Conservation (phyloP, 92 coral and sea anemone genomes). For the Actinostola sp. region DNA sequence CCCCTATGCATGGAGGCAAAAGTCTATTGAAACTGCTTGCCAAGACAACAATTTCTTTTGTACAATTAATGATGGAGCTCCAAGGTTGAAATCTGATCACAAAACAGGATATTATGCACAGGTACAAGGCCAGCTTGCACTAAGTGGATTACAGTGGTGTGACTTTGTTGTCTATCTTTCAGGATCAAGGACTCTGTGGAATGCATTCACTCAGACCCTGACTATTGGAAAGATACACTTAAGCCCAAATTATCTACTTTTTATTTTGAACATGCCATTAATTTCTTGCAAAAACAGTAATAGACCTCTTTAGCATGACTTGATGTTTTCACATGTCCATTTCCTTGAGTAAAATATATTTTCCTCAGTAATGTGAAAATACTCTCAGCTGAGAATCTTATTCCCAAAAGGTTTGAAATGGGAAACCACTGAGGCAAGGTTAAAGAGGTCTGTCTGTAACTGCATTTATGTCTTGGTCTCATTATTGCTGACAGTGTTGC, state of each 20-base stretch:
- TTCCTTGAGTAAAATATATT: no score
- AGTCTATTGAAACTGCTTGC: constrained; percentile 50
- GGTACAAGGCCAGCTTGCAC: constrained; percentile 71
- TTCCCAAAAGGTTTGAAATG: no score
- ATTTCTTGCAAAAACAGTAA: no score
- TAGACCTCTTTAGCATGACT: constrained; percentile 26
- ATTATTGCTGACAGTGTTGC: no score
- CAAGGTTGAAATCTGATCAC: constrained; percentile 35
- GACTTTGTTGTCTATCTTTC: constrained; percentile 58
- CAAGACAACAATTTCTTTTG: constrained; percentile 41
- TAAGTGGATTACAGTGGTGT: constrained; percentile 69
- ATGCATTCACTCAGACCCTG: constrained; percentile 51
- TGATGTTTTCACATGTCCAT: background rate
- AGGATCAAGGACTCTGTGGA: constrained; percentile 59
- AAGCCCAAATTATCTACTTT: constrained; percentile 49
- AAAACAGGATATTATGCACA: constrained; percentile 58
- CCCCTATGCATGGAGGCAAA: constrained; percentile 42
- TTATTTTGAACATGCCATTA: constrained; percentile 61
- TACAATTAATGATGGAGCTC: constrained; percentile 31
- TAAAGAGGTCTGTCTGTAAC: no score
- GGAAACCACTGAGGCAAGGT: no score
- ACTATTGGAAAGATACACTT: constrained; percentile 59
- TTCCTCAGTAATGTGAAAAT: no score
- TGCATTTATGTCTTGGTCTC: no score
- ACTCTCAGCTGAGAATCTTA: no score